A percentile compares a stretch with the other conserved stretches of the same genome.
These are phyloP conservation scores for Halichoeres trimaculatus DNA, from an alignment of 2,113 vertebrate genomes.

Conservation along the genomic window DNA sequence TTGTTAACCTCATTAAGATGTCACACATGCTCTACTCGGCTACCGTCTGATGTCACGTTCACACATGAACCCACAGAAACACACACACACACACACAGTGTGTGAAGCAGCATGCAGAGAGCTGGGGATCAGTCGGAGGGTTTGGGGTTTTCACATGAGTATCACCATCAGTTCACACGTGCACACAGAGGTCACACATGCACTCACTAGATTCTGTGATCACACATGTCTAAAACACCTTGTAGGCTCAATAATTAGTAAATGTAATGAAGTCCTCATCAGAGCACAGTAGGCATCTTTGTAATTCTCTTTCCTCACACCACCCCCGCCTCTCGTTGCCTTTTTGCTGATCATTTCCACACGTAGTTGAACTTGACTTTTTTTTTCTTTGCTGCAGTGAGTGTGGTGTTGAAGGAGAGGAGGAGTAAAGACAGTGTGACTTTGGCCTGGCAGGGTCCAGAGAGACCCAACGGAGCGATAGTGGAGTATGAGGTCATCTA, in stretches of 20 bases:
- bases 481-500: conserved; percentile 89
- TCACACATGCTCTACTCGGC: neutral
- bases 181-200: conserved; percentile 4
- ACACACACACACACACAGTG: no score
- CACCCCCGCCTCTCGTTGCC: neutral
- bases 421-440: conserved; percentile 88
- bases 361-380: neutral
- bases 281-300: conserved; percentile 30
- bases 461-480: conserved; percentile 83
- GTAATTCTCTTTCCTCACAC: neutral
- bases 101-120: neutral
- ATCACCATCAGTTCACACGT: conserved; percentile 8
- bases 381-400: conserved; percentile 73
- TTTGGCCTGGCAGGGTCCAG: conserved; percentile 86
- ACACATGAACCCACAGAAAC: neutral
- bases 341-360: neutral
- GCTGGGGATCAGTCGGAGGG: conserved; percentile 1
- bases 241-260: conserved; percentile 42
- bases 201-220: conserved; percentile 7
- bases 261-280: conserved; percentile 39
- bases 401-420: conserved; percentile 86
- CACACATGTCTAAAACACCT: conserved; percentile 51
- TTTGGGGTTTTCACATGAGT: conserved; percentile 21
- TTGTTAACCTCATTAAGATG: conserved; percentile 66
- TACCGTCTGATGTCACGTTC: conserved; percentile 22